A percentile compares a stretch with the other conserved stretches of the same genome.
phyloP scores from a whole-genome alignment of 2,888 invertebrate species.

The Papilio protenor region DNA sequence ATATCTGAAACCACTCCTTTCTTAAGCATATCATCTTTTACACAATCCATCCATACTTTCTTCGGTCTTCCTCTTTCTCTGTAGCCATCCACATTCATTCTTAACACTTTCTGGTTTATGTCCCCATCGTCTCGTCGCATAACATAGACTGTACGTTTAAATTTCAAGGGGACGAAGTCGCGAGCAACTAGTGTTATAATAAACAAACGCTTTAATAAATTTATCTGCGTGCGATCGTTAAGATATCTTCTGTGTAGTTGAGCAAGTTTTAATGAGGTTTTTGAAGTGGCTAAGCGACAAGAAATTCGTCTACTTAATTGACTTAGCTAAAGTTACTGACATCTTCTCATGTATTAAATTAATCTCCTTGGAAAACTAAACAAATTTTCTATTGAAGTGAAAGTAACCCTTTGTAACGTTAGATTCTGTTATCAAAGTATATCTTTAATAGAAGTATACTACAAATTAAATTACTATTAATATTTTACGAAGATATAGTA shows the following conservation, averaged over 20 bases:
- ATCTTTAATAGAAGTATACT: background rate
- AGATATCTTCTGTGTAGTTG: slow-evolving; percentile 22
- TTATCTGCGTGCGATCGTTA: slow-evolving; percentile 1
- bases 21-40: no score
- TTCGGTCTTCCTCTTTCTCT: no score
- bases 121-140: no score
- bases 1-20: no score
- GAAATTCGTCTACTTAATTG: slow-evolving; percentile 66
- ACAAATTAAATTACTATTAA: background rate
- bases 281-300: slow-evolving; percentile 42
- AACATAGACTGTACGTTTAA: no score
- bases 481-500: background rate
- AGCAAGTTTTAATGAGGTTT: slow-evolving; percentile 43
- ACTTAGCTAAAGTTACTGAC: slow-evolving; percentile 62
- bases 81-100: no score
- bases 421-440: slow-evolving; percentile 18
- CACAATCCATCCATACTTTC: no score
- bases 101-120: no score
- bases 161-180: no score
- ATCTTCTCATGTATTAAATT: slow-evolving; percentile 39
- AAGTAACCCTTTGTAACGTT: slow-evolving; percentile 21
- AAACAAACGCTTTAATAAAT: background rate
- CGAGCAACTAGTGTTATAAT: no score
- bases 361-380: slow-evolving; percentile 37
- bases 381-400: slow-evolving; percentile 29